Evolutionary conservation across 2,888 invertebrate genomes (phyloP).

Genomic region (Lacanobia oleracea): DNA sequence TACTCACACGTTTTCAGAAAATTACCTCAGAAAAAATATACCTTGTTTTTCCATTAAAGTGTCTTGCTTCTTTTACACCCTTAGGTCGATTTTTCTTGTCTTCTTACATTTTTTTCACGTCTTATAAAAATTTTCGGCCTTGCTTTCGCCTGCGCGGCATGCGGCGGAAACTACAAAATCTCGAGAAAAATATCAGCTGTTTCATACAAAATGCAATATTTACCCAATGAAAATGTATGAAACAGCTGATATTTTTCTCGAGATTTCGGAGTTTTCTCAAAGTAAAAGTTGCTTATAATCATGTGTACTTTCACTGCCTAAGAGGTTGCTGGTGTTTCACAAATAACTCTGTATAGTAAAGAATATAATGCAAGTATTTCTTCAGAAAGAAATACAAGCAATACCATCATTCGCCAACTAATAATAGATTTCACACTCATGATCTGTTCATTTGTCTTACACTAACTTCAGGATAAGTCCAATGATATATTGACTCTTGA

Average conservation of each 20-base stretch:
- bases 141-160: not conserved
- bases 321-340: too few species aligned
- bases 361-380: not conserved
- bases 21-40: not conserved
- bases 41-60: slow-evolving; percentile 6
- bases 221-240: too few species aligned
- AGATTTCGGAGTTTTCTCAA: too few species aligned
- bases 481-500: slow-evolving; percentile 25
- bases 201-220: too few species aligned
- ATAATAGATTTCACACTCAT: slow-evolving; percentile 8
- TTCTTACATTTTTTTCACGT: not conserved
- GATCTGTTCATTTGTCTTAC: slow-evolving; percentile 17
- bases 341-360: too few species aligned
- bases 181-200: too few species aligned
- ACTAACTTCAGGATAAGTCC: not conserved
- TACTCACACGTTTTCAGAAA: not conserved
- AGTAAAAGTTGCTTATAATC: too few species aligned
- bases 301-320: too few species aligned
- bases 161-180: too few species aligned
- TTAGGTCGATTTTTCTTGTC: not conserved
- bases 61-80: not conserved
- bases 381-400: not conserved
- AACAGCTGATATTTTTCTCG: too few species aligned
- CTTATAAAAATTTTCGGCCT: not conserved
- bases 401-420: not conserved